phyloP scores from a whole-genome alignment of 2,113 vertebrate species.

The Pontoporia blainvillei region DNA sequence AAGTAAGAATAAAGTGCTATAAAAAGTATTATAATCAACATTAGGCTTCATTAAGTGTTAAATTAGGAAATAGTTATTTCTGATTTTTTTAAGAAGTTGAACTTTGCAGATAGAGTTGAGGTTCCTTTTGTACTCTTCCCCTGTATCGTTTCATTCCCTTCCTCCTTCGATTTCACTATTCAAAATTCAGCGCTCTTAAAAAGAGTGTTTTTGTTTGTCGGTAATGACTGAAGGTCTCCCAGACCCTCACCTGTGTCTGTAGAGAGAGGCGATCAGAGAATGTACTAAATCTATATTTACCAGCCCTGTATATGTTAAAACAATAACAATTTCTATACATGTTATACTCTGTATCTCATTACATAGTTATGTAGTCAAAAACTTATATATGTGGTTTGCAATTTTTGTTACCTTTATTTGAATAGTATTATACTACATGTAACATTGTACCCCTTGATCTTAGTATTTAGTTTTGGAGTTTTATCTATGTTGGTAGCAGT shows the following conservation, averaged over 20 bases:
- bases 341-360: neutral
- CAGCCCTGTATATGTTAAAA: neutral
- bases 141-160: neutral
- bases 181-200: neutral
- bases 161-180: neutral
- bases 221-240: neutral
- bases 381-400: neutral
- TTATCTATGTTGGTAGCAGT: neutral
- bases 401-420: neutral
- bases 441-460: neutral
- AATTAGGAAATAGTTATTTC: neutral
- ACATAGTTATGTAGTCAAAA: neutral
- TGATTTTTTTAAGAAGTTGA: neutral
- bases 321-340: neutral
- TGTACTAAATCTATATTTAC: neutral
- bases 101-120: neutral
- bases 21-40: neutral
- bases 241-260: neutral
- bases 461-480: neutral
- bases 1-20: neutral
- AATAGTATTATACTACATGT: neutral
- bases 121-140: neutral
- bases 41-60: neutral
- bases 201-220: neutral
- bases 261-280: neutral